These are phyloP conservation scores for Enteromius afrohamiltoni DNA, from an alignment of 2,797 vertebrate genomes.

Conservation along the genomic window DNA sequence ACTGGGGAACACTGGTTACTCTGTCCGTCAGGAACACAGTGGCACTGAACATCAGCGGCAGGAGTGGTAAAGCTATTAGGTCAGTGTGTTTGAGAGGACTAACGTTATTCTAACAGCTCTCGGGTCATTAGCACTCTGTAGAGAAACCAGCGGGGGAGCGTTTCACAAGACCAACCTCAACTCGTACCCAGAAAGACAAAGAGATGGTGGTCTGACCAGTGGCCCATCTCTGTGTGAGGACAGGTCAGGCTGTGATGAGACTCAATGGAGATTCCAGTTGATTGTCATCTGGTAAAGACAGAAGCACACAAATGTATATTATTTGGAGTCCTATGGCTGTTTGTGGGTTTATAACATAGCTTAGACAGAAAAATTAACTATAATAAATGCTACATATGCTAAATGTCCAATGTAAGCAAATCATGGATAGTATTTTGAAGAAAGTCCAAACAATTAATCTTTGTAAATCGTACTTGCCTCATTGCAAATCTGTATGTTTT, in stretches of 20 bases:
- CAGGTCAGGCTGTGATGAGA: slow-evolving; percentile 1
- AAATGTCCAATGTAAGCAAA: neutral
- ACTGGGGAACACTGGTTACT: slow-evolving; percentile 53
- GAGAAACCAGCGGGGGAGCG: slow-evolving; percentile 68
- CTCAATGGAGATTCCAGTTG: neutral
- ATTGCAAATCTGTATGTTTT: neutral
- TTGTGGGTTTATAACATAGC: neutral
- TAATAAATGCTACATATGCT: neutral
- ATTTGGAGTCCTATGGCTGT: neutral
- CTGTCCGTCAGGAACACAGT: slow-evolving; percentile 47
- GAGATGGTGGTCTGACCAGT: neutral
- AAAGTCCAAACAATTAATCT: neutral
- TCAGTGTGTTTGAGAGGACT: slow-evolving; percentile 59
- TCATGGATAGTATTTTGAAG: neutral
- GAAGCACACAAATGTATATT: neutral
- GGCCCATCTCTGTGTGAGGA: slow-evolving; percentile 12
- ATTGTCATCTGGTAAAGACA: slow-evolving; percentile 24
- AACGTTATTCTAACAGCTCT: slow-evolving; percentile 74
- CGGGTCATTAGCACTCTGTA: slow-evolving; percentile 73
- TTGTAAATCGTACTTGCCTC: neutral
- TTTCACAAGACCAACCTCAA: slow-evolving; percentile 46
- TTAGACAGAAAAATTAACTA: neutral
- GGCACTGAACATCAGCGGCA: slow-evolving; percentile 42
- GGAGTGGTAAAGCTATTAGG: slow-evolving; percentile 62
- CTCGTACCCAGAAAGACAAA: neutral